These are phyloP conservation scores for Recurvirostra avosetta DNA, from an alignment of 2,113 vertebrate genomes.

Conservation along the genomic window DNA sequence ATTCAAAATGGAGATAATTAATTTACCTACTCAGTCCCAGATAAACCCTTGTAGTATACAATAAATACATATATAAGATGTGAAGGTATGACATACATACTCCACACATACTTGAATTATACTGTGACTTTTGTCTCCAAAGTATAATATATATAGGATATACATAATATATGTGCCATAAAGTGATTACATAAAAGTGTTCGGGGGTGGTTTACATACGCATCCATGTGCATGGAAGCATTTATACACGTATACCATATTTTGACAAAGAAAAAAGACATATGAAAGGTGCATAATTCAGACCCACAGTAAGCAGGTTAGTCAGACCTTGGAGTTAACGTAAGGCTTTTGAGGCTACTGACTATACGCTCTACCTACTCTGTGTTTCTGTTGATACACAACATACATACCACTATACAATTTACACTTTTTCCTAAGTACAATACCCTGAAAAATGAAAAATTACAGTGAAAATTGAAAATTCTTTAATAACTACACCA, in stretches of 20 bases:
- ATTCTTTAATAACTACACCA: not conserved
- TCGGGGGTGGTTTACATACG: not conserved
- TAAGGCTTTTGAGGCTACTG: not conserved
- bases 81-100: not conserved
- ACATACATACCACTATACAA: not conserved
- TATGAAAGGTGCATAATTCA: not conserved
- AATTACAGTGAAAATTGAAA: not conserved
- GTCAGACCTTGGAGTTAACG: not conserved
- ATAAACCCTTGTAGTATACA: not conserved
- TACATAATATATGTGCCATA: not conserved
- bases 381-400: not conserved
- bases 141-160: not conserved
- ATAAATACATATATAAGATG: not conserved
- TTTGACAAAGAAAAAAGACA: not conserved
- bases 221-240: not conserved
- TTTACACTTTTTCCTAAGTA: not conserved
- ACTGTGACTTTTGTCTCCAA: not conserved
- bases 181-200: not conserved
- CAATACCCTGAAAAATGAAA: not conserved
- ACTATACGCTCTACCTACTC: not conserved
- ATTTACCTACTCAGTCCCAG: not conserved
- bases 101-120: not conserved
- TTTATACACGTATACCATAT: not conserved
- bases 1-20: not conserved
- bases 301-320: not conserved